These are phyloP conservation scores for Acanthis flammea DNA, from an alignment of 2,797 vertebrate species.

Conservation along the genomic window DNA sequence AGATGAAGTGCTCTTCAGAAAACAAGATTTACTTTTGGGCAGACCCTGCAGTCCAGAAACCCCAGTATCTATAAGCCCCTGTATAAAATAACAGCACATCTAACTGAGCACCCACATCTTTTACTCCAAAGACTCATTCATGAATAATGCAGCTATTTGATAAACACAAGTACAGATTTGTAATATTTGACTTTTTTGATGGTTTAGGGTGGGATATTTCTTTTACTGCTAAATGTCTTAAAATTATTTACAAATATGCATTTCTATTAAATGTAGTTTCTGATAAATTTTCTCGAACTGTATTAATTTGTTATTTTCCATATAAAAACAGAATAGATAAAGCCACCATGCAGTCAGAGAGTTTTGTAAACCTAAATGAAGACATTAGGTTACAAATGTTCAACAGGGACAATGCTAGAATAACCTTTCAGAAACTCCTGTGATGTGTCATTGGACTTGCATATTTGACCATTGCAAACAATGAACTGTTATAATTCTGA, in stretches of 20 bases:
- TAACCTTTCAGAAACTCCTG: not conserved
- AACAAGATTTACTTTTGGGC: not conserved
- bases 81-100: not conserved
- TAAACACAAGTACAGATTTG: not conserved
- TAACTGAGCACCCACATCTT: not conserved
- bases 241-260: not conserved
- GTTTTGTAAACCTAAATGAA: not conserved
- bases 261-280: not conserved
- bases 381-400: not conserved
- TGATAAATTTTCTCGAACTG: not conserved
- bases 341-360: not conserved
- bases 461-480: not conserved
- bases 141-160: not conserved
- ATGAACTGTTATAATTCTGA: not conserved
- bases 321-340: not conserved
- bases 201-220: not conserved
- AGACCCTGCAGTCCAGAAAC: not conserved
- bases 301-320: not conserved
- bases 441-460: not conserved
- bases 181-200: not conserved
- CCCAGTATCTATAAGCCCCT: not conserved
- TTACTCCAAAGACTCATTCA: not conserved
- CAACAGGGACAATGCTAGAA: not conserved
- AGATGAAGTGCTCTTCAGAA: not conserved
- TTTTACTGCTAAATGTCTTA: not conserved